phyloP scores from a whole-genome alignment of 2,797 vertebrate species.

The Helostoma temminkii region DNA sequence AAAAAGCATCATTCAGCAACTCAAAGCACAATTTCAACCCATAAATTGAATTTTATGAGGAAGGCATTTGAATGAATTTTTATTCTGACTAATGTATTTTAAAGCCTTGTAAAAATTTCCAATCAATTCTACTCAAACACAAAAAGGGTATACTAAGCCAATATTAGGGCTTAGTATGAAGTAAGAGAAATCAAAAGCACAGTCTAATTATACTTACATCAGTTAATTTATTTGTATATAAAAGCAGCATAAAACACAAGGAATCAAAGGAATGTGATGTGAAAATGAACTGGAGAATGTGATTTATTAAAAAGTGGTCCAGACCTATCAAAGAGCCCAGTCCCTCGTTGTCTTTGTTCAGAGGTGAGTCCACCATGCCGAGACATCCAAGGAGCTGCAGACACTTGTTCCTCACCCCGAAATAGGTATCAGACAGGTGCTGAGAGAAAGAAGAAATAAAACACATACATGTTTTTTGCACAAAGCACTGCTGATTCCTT shows the following conservation, averaged over 20 bases:
- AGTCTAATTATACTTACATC: too few species aligned
- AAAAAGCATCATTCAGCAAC: neutral
- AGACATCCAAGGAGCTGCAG: slow-evolving; percentile 94
- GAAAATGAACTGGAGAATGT: neutral
- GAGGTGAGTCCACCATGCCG: slow-evolving; percentile 86
- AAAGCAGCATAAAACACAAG: too few species aligned
- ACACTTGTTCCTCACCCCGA: slow-evolving; percentile 96
- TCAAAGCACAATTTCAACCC: neutral
- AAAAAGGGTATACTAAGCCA: too few species aligned
- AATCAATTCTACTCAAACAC: too few species aligned
- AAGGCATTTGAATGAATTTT: too few species aligned
- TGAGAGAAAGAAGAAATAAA: slow-evolving; percentile 54
- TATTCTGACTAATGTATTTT: too few species aligned
- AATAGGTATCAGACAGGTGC: slow-evolving; percentile 93
- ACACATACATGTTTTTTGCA: neutral
- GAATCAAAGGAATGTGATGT: too few species aligned
- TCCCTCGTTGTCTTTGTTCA: slow-evolving; percentile 86
- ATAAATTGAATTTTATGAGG: too few species aligned
- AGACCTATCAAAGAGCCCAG: slow-evolving; percentile 48
- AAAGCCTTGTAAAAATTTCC: too few species aligned
- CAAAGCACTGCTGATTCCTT: neutral
- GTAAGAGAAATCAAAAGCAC: too few species aligned
- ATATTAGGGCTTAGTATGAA: too few species aligned
- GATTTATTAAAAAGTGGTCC: neutral
- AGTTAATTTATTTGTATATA: too few species aligned